Evolutionary conservation across 2,113 vertebrate species (phyloP).

Genomic region (Macaca fascicularis): DNA sequence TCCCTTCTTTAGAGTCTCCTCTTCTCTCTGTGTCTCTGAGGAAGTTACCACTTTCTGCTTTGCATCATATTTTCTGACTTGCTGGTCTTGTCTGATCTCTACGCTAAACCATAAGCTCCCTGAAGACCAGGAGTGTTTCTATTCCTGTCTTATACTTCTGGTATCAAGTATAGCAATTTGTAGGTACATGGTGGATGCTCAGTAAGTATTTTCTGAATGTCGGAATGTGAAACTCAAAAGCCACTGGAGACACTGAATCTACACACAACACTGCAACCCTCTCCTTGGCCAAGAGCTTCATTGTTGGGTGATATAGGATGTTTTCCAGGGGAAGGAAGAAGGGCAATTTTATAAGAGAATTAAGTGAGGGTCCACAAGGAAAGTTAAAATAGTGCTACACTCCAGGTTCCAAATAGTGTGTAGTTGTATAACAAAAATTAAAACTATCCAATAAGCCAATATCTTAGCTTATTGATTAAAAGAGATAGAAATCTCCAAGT

Average conservation of each 20-base stretch:
- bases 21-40: background rate
- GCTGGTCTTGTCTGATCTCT: background rate
- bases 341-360: background rate
- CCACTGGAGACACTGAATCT: background rate
- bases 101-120: background rate
- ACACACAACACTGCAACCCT: background rate
- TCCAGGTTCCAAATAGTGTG: background rate
- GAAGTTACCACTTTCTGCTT: background rate
- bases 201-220: conserved; percentile 13
- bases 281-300: background rate
- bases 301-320: background rate
- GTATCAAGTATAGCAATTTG: background rate
- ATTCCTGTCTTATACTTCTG: background rate
- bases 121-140: background rate
- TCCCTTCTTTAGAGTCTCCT: background rate
- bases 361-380: background rate
- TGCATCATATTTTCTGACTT: background rate
- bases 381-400: background rate
- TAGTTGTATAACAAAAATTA: background rate
- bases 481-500: background rate
- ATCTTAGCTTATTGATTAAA: background rate
- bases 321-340: background rate
- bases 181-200: background rate
- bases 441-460: background rate
- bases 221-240: background rate